Evolutionary conservation across 2,797 vertebrate genomes (phyloP), one percentile per base, ranked within the genome.

Genomic region (Nothura maculosa): DNA sequence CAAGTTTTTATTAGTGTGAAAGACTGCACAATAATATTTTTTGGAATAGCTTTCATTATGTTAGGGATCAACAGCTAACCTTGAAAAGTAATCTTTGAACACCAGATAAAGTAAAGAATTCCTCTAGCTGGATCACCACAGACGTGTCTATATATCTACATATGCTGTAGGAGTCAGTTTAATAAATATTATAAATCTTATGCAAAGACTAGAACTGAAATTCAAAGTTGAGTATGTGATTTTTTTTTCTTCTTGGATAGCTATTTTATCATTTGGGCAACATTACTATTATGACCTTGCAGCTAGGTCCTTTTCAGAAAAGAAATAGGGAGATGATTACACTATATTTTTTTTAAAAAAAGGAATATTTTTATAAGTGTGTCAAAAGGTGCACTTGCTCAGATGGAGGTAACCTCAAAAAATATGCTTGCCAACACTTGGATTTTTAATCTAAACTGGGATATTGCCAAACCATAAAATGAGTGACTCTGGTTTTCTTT

Each of bases 401-500:
- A 92, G 86, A 82, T 48, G 36, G 48, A 79, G 28, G 12, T 24
- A 61, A 85, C 92, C 94, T 87, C 45, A 34, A 52, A 43, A 81
- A 43, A 54, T 54, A n/a, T 74, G 18, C 45, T 89, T 83, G 38
- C 38, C 24, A 76, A 47, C 30, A 78, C 30, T 67, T 94, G 61
- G 17, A 72, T 83, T 90, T 87, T 68, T 90, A 75, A 55, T 45
- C n/a, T 73, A 60, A 94, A 58, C 11, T 84, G 80, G 93, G 38
- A 78, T 61, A 87, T 43, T 11, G 10, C 22, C 38, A 42, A 75
- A 61, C 9, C 4, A 4, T 84, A 77, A 93, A 78, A 40, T 72
- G 60, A 60, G n/a, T 25, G 14, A 30, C 75, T 91, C 90, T 83
- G 55, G 7, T 61, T 76, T 90, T 94, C 69, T 78, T 75, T 15